A percentile compares a stretch with the other conserved stretches of the same genome.
Conservation (phyloP, 64 coral and sea anemone species). For the Platygyra sinensis region DNA sequence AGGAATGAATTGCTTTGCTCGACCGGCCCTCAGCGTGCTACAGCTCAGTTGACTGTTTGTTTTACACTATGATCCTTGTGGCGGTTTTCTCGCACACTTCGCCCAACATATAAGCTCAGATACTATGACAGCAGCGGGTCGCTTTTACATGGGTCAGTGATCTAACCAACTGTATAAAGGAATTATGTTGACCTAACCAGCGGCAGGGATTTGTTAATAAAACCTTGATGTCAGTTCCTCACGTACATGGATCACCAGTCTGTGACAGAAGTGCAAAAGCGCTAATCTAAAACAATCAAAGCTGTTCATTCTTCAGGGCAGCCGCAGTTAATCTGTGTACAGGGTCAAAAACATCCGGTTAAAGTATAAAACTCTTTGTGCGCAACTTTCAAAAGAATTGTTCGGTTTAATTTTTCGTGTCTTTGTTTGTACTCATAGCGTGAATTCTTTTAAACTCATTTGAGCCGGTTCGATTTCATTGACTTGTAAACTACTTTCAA, state of each 20-base stretch:
- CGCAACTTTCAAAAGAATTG: not conserved
- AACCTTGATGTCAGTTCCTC: not conserved
- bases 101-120: not conserved
- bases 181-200: not conserved
- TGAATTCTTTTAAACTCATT: no score
- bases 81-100: not conserved
- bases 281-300: not conserved
- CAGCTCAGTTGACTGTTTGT: not conserved
- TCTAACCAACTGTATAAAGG: not conserved
- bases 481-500: not conserved
- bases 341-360: not conserved
- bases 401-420: not conserved
- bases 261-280: not conserved
- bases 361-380: not conserved
- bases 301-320: no score
- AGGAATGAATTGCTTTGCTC: not conserved
- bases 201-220: slow-evolving; percentile 4
- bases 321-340: no score
- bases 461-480: not conserved
- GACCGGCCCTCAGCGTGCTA: not conserved
- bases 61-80: not conserved
- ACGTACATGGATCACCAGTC: not conserved
- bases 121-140: not conserved
- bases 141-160: not conserved
- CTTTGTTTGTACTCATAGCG: not conserved